These are phyloP conservation scores for Calephelis perditalis DNA, from an alignment of 2,888 invertebrate genomes.

Conservation along the genomic window DNA sequence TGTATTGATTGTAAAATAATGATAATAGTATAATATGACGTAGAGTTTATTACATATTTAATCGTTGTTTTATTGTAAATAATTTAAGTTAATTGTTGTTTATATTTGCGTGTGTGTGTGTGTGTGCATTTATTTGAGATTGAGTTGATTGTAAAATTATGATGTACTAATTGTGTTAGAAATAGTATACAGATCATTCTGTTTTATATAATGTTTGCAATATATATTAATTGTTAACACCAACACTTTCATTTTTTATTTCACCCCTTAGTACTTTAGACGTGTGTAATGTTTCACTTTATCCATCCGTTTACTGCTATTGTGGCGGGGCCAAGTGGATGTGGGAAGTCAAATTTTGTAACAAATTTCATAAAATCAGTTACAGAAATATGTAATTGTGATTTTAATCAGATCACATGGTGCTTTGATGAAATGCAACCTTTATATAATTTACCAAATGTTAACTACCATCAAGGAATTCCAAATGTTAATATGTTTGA, in stretches of 20 bases:
- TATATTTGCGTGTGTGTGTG: no score
- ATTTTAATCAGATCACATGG: conserved; percentile 23
- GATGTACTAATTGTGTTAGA: no score
- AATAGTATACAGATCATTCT: no score
- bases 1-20: no score
- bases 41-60: no score
- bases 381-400: conserved; percentile 19
- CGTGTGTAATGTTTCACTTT: conserved; percentile 23
- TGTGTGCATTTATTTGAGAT: no score
- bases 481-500: conserved; percentile 35
- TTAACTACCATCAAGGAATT: conserved; percentile 34
- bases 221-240: no score
- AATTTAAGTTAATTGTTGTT: no score
- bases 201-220: conserved; percentile 1
- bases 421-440: conserved; percentile 29
- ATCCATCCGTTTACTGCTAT: conserved; percentile 30
- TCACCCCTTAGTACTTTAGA: neutral
- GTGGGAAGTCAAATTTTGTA: conserved; percentile 31
- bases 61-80: no score
- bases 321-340: conserved; percentile 28
- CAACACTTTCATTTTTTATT: conserved; percentile 13
- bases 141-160: no score
- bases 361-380: conserved; percentile 20
- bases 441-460: conserved; percentile 29
- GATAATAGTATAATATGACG: no score